These are phyloP conservation scores for Plectus sambesii DNA, from an alignment of 1,140 invertebrate genomes.

Conservation along the genomic window DNA sequence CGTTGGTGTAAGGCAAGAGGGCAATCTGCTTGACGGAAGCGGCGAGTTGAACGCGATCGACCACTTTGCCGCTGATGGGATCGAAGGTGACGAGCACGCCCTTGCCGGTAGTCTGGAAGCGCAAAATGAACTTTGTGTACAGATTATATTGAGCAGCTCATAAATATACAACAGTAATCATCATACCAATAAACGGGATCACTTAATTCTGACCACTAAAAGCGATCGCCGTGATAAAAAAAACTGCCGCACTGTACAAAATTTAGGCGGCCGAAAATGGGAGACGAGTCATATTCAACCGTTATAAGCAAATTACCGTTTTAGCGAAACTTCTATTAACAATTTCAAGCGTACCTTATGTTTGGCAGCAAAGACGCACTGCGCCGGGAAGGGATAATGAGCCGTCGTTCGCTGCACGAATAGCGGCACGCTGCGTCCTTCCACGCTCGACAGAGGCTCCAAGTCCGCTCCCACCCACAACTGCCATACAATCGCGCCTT, in stretches of 20 bases:
- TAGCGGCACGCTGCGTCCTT: conserved; percentile 42
- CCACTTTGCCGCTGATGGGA: conserved; percentile 33
- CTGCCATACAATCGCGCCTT: conserved; percentile 49
- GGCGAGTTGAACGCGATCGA: conserved; percentile 18
- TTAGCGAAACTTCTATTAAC: too few relatives aligned
- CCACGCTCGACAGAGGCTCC: conserved; percentile 38
- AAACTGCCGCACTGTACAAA: too few relatives aligned
- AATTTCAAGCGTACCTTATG: conserved; percentile 23
- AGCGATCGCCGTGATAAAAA: too few relatives aligned
- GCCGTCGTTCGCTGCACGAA: conserved; percentile 50
- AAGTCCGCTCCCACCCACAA: conserved; percentile 47
- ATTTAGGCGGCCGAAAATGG: too few relatives aligned
- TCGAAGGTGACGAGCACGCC: conserved; percentile 34
- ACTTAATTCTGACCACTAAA: too few relatives aligned
- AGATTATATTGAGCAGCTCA: neutral
- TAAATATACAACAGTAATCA: too few relatives aligned
- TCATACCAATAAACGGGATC: too few relatives aligned
- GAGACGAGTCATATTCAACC: too few relatives aligned
- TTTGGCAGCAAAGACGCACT: conserved; percentile 45
- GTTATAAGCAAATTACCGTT: too few relatives aligned
- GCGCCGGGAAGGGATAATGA: conserved; percentile 49
- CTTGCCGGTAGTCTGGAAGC: conserved; percentile 26
- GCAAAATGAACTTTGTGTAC: conserved; percentile 2
- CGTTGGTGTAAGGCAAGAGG: conserved; percentile 22
- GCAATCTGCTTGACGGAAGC: conserved; percentile 26